These are phyloP conservation scores for Hylia prasina DNA, from an alignment of 2,113 vertebrate species.

Conservation along the genomic window DNA sequence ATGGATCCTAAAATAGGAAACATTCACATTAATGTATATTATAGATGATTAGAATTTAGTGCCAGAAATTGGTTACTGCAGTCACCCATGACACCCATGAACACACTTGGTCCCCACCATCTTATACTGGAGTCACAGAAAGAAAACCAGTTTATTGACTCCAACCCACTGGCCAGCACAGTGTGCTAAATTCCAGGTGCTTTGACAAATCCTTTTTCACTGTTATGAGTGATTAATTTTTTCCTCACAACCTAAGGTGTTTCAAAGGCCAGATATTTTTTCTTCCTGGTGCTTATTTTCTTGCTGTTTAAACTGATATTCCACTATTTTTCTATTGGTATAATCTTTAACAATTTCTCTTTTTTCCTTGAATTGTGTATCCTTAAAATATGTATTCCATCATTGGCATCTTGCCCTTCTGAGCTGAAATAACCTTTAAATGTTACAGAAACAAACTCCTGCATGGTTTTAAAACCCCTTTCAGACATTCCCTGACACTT, in stretches of 20 bases:
- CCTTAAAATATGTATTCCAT: neutral
- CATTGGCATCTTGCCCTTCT: neutral
- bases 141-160: neutral
- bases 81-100: neutral
- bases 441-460: neutral
- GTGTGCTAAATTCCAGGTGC: neutral
- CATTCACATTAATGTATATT: neutral
- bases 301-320: neutral
- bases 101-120: neutral
- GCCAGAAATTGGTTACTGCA: neutral
- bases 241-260: neutral
- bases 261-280: neutral
- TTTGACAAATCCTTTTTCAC: neutral
- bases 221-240: neutral
- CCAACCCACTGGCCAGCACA: neutral
- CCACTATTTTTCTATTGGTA: neutral
- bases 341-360: neutral
- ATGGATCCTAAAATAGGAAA: conserved; percentile 82
- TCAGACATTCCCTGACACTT: neutral
- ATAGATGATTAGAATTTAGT: neutral
- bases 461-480: neutral
- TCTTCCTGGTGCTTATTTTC: neutral
- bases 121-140: neutral
- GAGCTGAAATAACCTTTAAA: neutral
- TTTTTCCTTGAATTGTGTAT: neutral